phyloP scores from a whole-genome alignment of 2,888 invertebrate genomes.

The Orthosia incerta region DNA sequence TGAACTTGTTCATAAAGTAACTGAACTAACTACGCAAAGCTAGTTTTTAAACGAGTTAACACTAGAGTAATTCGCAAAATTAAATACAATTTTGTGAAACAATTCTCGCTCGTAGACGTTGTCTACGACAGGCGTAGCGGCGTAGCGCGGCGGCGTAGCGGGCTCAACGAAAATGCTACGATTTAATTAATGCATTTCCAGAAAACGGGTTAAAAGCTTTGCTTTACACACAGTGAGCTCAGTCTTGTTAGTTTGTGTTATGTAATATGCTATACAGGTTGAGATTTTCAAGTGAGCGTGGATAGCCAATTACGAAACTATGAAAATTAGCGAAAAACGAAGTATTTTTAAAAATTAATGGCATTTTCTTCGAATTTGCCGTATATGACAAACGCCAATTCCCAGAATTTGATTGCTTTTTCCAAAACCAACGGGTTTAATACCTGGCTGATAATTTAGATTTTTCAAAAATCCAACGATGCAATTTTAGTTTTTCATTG shows the following conservation, averaged over 20 bases:
- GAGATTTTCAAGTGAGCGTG: too few relatives aligned
- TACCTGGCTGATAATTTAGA: too few relatives aligned
- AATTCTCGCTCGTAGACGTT: conserved; percentile 62
- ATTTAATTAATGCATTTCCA: conserved; percentile 68
- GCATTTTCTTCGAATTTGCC: too few relatives aligned
- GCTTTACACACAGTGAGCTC: conserved; percentile 61
- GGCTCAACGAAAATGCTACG: conserved; percentile 68
- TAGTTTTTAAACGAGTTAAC: conserved; percentile 61
- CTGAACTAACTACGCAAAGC: conserved; percentile 34
- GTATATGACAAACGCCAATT: too few relatives aligned
- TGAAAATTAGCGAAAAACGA: too few relatives aligned
- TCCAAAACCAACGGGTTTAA: too few relatives aligned
- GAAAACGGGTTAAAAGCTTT: conserved; percentile 65
- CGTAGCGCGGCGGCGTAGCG: conserved; percentile 54
- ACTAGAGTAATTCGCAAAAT: conserved; percentile 60
- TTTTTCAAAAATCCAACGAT: too few relatives aligned
- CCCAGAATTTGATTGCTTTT: too few relatives aligned
- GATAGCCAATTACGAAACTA: too few relatives aligned
- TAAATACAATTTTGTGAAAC: conserved; percentile 66
- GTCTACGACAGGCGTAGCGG: conserved; percentile 70
- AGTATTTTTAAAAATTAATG: too few relatives aligned
- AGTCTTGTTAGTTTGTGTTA: conserved; percentile 53
- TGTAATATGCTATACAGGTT: conserved; percentile 1
- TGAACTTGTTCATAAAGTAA: conserved; percentile 41
- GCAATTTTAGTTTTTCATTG: too few relatives aligned